These are phyloP conservation scores for Zaprionus tsacasi DNA, from an alignment of 1,140 invertebrate species.

Conservation along the genomic window DNA sequence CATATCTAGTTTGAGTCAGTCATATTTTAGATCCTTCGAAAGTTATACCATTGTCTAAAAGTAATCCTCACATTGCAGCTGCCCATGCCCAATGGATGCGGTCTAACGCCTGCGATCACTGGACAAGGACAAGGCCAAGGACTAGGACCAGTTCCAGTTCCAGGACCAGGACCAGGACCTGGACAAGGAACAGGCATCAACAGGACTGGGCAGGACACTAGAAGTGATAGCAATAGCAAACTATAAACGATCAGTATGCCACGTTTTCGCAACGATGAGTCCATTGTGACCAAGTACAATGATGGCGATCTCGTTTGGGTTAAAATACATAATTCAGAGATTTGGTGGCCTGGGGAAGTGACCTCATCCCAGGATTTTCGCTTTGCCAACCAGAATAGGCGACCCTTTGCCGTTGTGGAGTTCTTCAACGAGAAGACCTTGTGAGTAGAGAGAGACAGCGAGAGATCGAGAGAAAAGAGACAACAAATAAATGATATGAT, in stretches of 20 bases:
- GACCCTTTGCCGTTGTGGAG: slow-evolving; percentile 90
- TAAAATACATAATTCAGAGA: slow-evolving; percentile 87
- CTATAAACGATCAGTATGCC: slow-evolving; percentile 34
- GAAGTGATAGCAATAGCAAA: background rate
- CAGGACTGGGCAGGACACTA: background rate
- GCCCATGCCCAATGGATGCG: slow-evolving; percentile 8
- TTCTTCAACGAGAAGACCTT: slow-evolving; percentile 92
- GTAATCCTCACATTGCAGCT: slow-evolving; percentile 14
- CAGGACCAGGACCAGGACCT: slow-evolving; percentile 1
- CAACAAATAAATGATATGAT: too few relatives aligned
- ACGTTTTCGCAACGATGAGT: slow-evolving; percentile 56
- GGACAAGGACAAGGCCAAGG: slow-evolving; percentile 26
- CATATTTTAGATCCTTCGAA: background rate
- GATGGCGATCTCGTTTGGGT: slow-evolving; percentile 93
- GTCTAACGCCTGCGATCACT: slow-evolving; percentile 18
- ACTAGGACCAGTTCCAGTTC: slow-evolving; percentile 12
- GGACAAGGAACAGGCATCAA: slow-evolving; percentile 7
- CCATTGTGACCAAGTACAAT: slow-evolving; percentile 84
- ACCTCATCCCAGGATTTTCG: slow-evolving; percentile 84
- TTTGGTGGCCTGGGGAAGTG: slow-evolving; percentile 93
- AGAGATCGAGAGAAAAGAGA: background rate
- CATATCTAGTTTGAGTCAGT: background rate
- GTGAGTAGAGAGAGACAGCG: slow-evolving; percentile 85
- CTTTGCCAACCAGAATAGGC: slow-evolving; percentile 87
- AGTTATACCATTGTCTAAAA: background rate